Conservation (phyloP, 1,140 invertebrate species). For the Lepidotrigona ventralis region DNA sequence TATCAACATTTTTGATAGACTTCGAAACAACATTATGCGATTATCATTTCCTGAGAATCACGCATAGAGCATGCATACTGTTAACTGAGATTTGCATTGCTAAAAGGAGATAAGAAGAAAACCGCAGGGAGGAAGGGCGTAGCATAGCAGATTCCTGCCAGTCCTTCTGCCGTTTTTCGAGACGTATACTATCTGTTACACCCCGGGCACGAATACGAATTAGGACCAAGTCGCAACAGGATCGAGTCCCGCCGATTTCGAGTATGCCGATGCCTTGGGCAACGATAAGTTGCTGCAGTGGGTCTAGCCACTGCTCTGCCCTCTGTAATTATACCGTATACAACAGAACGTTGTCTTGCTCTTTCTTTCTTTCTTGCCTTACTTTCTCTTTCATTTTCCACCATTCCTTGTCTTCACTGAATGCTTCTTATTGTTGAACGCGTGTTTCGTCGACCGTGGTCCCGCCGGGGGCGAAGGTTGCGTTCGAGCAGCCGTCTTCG, state of each 20-base stretch:
- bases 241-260: conserved; percentile 65
- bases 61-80: neutral
- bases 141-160: conserved; percentile 60
- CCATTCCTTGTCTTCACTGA: conserved; percentile 50
- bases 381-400: conserved; percentile 56
- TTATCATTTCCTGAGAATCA: neutral
- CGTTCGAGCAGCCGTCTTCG: conserved; percentile 57
- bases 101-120: conserved; percentile 57
- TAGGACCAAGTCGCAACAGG: conserved; percentile 65
- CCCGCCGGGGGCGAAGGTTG: conserved; percentile 65
- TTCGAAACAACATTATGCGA: too few species aligned
- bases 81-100: conserved; percentile 54
- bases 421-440: conserved; percentile 62
- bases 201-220: conserved; percentile 74
- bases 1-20: neutral
- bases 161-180: conserved; percentile 66
- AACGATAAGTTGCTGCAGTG: conserved; percentile 68
- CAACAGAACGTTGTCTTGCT: conserved; percentile 63
- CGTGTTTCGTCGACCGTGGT: conserved; percentile 55
- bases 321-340: conserved; percentile 74
- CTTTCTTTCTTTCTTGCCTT: conserved; percentile 61
- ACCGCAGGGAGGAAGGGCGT: conserved; percentile 38
- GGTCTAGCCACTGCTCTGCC: conserved; percentile 74
- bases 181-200: conserved; percentile 66
- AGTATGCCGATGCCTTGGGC: conserved; percentile 69